Evolutionary conservation across 2,888 invertebrate species (phyloP), one percentile per base, ranked within the genome.

Genomic region (Brachynemurus nebulosus): DNA sequence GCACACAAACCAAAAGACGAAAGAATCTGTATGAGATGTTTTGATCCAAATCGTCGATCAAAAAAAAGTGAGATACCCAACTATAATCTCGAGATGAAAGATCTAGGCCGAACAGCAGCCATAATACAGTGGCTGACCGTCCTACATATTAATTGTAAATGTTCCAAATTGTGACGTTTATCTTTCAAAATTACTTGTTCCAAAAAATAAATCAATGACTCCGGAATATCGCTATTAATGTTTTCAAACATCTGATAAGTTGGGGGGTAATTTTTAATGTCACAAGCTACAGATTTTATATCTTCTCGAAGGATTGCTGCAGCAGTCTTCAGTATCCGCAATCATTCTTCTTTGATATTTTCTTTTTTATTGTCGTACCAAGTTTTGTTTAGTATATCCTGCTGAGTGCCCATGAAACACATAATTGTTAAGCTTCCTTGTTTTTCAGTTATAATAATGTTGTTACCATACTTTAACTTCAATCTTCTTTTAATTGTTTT

Each of bases 201-300:
- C 40, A 55, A 36, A 45, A 52, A 49, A 52, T 51, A 52, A 44
- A 51, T 48, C 51, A 56, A 51, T 12, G 53, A 52, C 42, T 56
- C 51, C 44, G 56, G 53, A 41, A 56, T 54, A 38, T 55, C 52
- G 49, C 50, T 52, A 45, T 52, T 53, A 48, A 57, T 45, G 55
- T 55, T 50, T 52, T 56, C 55, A 47, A 56, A 55, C 51, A 55
- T 55, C 39, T 49, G 45, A 54, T 50, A 25, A 45, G 54, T 52
- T 51, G 55, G 54, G 39, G 55, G 53, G 47, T 56, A 55, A 25
- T 45, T 46, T 50, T 47, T 48, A 53, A 54, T 53, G 35, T 50
- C 44, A 19, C 45, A 30, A 3, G 38, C 45, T 41, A n/a, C 23
- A 12, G 45, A 42, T 47, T 36, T 42, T 40, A 51, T 51, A 47